Evolutionary conservation across 2,797 vertebrate genomes (phyloP), one percentile per base, ranked within the genome.

Genomic region (Labeo calbasu): DNA sequence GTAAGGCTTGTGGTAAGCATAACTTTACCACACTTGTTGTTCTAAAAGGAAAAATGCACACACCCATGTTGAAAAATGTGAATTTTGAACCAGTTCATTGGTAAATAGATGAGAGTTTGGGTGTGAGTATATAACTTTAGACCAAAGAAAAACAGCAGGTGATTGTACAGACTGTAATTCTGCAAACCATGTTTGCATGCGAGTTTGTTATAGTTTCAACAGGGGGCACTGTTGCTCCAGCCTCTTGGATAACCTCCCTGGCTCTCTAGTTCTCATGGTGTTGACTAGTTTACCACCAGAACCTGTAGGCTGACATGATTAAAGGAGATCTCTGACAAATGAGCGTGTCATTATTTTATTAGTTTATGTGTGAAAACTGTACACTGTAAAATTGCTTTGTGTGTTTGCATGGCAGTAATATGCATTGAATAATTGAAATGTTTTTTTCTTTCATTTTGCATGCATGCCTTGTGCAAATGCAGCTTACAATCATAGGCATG

Each of bases 201-300:
- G 23, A 46, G 23, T 8, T 0, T 63, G 15, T 53, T 0, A 4
- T 61, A 13, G 0, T 40, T 89, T 88, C 94, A 90, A 90, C 89
- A 94, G 94, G 94, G 93, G 93, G 92, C 91, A 87, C 88, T 95
- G 94, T 94, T 88, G 93, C 81, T 93, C 90, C 91, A 92, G 89
- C 48, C 28, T 51, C 55, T 23, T 1, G 4, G 12, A 32, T 5
- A 71, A 9, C 8, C 40, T 61, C 53, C 25, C 43, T 15, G 23
- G 23, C 36, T 71, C 66, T 75, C 32, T 23, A 65, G 43, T 63
- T 25, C 14, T 82, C 10, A 0, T 23, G 19, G 1, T 25, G 14
- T 70, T 70, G 8, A 70, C 66, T 57, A n/a, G 79, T 72, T 73
- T 12, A 63, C 43, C 57, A n/a, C 21, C 57, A 73, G 13, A 63